phyloP scores from a whole-genome alignment of 2,888 invertebrate species.

The Tetramorium bicarinatum region DNA sequence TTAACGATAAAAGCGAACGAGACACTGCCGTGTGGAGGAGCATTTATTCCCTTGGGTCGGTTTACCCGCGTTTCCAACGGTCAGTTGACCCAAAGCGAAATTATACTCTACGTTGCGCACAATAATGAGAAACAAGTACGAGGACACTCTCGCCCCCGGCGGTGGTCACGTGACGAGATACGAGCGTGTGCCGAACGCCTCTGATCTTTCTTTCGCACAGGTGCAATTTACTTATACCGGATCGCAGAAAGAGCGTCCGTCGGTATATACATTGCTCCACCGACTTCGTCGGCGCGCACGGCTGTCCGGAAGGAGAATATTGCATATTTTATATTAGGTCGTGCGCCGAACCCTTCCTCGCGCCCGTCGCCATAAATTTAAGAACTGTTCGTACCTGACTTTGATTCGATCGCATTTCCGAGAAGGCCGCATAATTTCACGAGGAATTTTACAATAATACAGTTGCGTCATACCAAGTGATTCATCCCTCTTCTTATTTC shows the following conservation, averaged over 20 bases:
- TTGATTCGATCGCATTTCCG: constrained; percentile 54
- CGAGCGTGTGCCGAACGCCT: constrained; percentile 66
- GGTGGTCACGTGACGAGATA: constrained; percentile 62
- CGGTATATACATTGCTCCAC: constrained; percentile 9
- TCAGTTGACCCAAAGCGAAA: constrained; percentile 52
- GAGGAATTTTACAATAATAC: constrained; percentile 30
- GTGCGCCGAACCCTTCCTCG: constrained; percentile 47
- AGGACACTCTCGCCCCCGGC: constrained; percentile 42
- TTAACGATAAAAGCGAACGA: constrained; percentile 33
- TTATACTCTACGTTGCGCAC: constrained; percentile 48
- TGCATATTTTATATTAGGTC: constrained; percentile 53
- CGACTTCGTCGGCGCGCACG: constrained; percentile 28
- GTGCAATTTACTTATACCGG: constrained; percentile 55
- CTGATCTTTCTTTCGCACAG: constrained; percentile 64
- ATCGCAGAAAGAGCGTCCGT: constrained; percentile 40
- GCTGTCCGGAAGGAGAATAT: constrained; percentile 45
- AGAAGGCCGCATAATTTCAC: constrained; percentile 30
- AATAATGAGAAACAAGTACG: constrained; percentile 58
- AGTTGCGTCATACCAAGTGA: neutral
- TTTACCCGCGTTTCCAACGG: constrained; percentile 54
- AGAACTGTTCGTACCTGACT: constrained; percentile 45
- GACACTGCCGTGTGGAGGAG: constrained; percentile 23
- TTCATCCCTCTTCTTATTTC: neutral
- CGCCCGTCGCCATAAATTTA: constrained; percentile 43
- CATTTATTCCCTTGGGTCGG: constrained; percentile 51